Evolutionary conservation across 2,113 vertebrate species (phyloP), one percentile per base, ranked within the genome.

Genomic region (Athene noctua): DNA sequence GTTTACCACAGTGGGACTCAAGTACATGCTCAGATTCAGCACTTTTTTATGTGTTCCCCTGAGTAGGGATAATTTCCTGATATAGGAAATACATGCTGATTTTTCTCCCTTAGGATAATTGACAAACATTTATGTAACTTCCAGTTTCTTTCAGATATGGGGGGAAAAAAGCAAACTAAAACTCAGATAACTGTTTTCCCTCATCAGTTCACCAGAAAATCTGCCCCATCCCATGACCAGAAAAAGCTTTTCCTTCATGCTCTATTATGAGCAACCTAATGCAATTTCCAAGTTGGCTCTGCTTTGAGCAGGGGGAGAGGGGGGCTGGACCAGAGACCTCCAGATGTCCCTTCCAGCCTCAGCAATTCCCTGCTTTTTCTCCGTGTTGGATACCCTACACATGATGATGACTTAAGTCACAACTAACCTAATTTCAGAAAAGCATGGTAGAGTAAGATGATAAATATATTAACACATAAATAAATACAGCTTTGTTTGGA

Each of bases 401-500:
- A 29, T 30, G 78, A 90, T 92, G 74, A 67, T 0, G 32, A 67
- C 61, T 89, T 65, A n/a, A 89, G 55, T 83, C 79, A 84, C 89
- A 90, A 86, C 54, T 61, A 75, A 84, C 83, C 42, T 83, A 26
- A 77, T 80, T 86, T 86, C 81, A 84, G 94, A 73, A 94, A 94
- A 88, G 38, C 57, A 52, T 54, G 57, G 67, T 55, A 83, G 87
- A 94, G 80, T 83, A 92, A 84, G 87, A 96, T 86, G 86, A 95
- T 80, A 96, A 97, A 97, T 81, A 80, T 62, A 93, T 95, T 89
- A 93, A 92, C 92, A 92, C 72, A 97, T 94, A 97, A 96, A 97
- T 96, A 97, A 97, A 97, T 94, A 97, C 47, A 87, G 92, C 94
- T 88, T 95, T 91, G 82, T 92, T 96, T 96, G 88, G 75, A 95